Evolutionary conservation across 2,888 invertebrate genomes (phyloP).

Genomic region (Andrena chrysosceles): DNA sequence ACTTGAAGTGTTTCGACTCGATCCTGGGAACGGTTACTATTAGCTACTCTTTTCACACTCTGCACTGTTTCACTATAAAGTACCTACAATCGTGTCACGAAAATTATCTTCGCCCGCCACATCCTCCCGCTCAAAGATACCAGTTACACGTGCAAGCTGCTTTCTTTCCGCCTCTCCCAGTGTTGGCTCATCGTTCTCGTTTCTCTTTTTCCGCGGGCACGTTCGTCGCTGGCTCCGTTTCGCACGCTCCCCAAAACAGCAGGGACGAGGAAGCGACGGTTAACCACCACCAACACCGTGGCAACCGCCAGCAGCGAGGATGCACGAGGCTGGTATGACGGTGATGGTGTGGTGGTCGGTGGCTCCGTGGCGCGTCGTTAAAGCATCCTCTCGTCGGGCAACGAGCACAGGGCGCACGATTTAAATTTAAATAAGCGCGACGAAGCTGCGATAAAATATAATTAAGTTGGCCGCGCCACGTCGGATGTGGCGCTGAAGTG

Average conservation of each 20-base stretch:
- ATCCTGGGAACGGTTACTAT: not conserved
- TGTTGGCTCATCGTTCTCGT: slow-evolving; percentile 1
- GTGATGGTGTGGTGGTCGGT: slow-evolving; percentile 22
- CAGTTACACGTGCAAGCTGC: slow-evolving; percentile 1
- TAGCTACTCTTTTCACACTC: too few relatives aligned
- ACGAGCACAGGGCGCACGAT: slow-evolving; percentile 70
- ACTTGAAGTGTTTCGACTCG: not conserved
- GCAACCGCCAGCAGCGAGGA: slow-evolving; percentile 25
- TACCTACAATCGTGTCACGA: slow-evolving; percentile 16
- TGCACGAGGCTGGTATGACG: not conserved
- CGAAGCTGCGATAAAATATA: slow-evolving; percentile 81
- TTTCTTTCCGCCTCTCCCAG: not conserved
- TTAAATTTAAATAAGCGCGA: slow-evolving; percentile 82
- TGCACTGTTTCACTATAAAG: slow-evolving; percentile 3
- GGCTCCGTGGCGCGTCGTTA: slow-evolving; percentile 56
- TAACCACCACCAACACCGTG: slow-evolving; percentile 51
- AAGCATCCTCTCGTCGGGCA: slow-evolving; percentile 50
- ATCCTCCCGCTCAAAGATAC: not conserved
- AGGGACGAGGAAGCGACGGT: slow-evolving; percentile 39
- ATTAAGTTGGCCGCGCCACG: slow-evolving; percentile 77
- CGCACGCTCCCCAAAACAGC: not conserved
- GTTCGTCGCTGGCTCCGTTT: slow-evolving; percentile 8
- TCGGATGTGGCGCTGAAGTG: slow-evolving; percentile 56
- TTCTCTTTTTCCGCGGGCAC: slow-evolving; percentile 17
- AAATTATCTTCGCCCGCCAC: slow-evolving; percentile 23